Conservation (phyloP, 2,113 vertebrate genomes). For the Seriola rivoliana region DNA sequence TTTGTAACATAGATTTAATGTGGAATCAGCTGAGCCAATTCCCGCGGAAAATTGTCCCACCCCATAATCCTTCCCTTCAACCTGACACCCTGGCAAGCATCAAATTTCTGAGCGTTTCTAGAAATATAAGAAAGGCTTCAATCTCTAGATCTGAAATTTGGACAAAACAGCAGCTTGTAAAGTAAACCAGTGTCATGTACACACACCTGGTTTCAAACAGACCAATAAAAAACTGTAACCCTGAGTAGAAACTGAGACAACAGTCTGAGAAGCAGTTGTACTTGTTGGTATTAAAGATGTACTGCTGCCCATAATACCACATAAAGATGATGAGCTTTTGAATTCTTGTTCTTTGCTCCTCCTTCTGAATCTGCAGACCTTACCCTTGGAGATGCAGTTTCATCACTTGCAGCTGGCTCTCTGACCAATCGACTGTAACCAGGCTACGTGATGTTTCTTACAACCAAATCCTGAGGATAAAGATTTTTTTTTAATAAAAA, state of each 20-base stretch:
- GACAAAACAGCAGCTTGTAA: no score
- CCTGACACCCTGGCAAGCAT: no score
- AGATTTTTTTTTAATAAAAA: conserved; percentile 18
- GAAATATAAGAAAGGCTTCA: no score
- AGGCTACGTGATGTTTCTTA: not conserved
- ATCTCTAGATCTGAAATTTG: no score
- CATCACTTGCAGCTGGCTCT: no score
- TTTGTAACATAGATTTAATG: not conserved
- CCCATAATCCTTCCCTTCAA: no score
- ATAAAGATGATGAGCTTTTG: not conserved
- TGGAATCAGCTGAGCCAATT: not conserved
- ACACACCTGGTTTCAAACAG: no score
- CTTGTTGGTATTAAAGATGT: no score
- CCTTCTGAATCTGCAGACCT: not conserved
- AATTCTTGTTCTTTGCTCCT: not conserved
- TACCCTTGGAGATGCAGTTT: not conserved
- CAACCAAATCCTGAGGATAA: conserved; percentile 27
- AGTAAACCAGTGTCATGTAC: no score
- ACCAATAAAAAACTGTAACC: no score
- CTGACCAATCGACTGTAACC: conserved; percentile 3
- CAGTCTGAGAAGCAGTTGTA: not conserved
- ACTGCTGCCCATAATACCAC: not conserved
- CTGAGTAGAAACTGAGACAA: not conserved
- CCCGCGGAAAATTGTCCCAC: no score
- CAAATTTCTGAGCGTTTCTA: no score